phyloP scores from a whole-genome alignment of 2,888 invertebrate genomes.

The Pharmacophagus antenor region DNA sequence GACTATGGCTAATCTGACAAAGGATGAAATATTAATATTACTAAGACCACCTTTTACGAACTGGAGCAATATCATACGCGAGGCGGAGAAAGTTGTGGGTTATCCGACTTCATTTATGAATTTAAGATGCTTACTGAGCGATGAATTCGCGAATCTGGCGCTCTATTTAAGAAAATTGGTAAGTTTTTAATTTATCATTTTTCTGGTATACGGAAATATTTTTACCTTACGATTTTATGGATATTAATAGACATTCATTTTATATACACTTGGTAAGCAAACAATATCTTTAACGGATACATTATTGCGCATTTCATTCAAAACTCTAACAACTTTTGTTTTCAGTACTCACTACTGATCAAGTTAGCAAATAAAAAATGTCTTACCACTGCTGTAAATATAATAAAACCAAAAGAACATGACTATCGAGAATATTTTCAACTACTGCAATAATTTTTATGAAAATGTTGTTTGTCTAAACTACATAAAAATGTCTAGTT shows the following conservation, averaged over 20 bases:
- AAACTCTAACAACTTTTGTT: too few relatives aligned
- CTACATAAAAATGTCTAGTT: too few relatives aligned
- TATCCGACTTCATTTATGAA: slow-evolving; percentile 83
- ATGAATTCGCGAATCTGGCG: slow-evolving; percentile 82
- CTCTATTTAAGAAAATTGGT: slow-evolving; percentile 76
- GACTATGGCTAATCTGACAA: slow-evolving; percentile 70
- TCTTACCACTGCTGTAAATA: too few relatives aligned
- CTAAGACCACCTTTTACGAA: slow-evolving; percentile 70
- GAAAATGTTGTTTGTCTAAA: too few relatives aligned
- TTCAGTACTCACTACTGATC: too few relatives aligned
- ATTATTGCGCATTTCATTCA: too few relatives aligned
- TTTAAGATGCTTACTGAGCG: slow-evolving; percentile 80
- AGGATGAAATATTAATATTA: slow-evolving; percentile 70
- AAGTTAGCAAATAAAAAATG: too few relatives aligned
- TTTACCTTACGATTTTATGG: not conserved
- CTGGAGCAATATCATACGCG: slow-evolving; percentile 72
- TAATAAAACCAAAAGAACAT: too few relatives aligned
- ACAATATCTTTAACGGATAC: too few relatives aligned
- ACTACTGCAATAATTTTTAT: too few relatives aligned
- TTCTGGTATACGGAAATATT: not conserved
- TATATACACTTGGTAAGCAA: not conserved
- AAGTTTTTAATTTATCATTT: slow-evolving; percentile 42
- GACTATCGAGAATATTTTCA: too few relatives aligned
- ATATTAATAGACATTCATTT: too few relatives aligned
- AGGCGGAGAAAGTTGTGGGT: slow-evolving; percentile 77